These are phyloP conservation scores for Cerceris ruficornis DNA, from an alignment of 2,888 invertebrate genomes.

Conservation along the genomic window DNA sequence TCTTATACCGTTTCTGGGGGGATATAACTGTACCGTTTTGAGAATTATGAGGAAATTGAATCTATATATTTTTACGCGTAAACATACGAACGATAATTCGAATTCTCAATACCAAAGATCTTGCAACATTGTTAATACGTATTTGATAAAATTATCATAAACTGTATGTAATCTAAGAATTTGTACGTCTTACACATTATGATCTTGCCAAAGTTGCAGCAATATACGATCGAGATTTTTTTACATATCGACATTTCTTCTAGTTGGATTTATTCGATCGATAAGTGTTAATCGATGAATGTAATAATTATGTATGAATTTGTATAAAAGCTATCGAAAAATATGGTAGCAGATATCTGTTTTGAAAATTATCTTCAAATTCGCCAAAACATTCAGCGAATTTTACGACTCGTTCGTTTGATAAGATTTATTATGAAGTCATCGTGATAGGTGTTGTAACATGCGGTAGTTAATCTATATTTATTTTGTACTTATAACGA, in stretches of 20 bases:
- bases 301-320: not conserved
- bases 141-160: conserved; percentile 26
- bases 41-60: too few relatives aligned
- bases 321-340: conserved; percentile 5
- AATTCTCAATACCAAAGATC: conserved; percentile 60
- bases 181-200: not conserved
- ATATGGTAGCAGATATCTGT: conserved; percentile 14
- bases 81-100: not conserved
- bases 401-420: conserved; percentile 4
- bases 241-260: too few relatives aligned
- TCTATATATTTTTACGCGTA: too few relatives aligned
- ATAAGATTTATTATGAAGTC: conserved; percentile 40
- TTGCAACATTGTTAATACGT: conserved; percentile 36
- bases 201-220: too few relatives aligned
- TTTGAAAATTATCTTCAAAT: conserved; percentile 15
- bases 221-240: too few relatives aligned
- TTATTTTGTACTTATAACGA: conserved; percentile 75
- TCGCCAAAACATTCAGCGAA: conserved; percentile 7
- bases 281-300: too few relatives aligned
- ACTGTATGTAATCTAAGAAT: conserved; percentile 9
- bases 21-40: too few relatives aligned
- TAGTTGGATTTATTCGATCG: too few relatives aligned
- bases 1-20: too few relatives aligned
- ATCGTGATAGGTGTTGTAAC: conserved; percentile 54
- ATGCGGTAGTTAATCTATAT: conserved; percentile 66